phyloP scores from a whole-genome alignment of 2,888 invertebrate species.

The Polyommatus icarus region DNA sequence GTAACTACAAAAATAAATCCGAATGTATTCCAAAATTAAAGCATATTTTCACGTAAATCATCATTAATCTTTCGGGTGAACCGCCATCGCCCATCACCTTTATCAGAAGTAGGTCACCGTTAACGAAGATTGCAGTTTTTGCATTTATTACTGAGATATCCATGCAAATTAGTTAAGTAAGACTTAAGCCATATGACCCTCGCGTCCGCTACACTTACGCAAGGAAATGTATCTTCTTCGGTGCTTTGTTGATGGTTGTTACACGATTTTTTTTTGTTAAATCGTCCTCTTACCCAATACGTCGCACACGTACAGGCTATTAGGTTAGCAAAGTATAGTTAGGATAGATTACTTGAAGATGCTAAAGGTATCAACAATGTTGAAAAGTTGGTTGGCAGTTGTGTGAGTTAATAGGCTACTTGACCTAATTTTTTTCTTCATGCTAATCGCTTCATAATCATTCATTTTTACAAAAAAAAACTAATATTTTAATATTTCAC shows the following conservation, averaged over 20 bases:
- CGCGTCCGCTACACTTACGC: conserved; percentile 33
- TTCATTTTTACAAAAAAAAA: no score
- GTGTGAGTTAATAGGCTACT: no score
- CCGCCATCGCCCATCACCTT: background rate
- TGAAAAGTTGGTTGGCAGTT: no score
- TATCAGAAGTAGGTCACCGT: background rate
- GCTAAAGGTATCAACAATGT: no score
- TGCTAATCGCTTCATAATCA: no score
- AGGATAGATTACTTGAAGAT: no score
- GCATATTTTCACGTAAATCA: no score
- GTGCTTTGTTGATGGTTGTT: background rate
- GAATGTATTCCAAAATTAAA: no score
- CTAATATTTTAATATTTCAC: no score
- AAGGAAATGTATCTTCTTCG: conserved; percentile 35
- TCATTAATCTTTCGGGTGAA: background rate
- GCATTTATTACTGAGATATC: conserved; percentile 16
- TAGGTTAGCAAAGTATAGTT: no score
- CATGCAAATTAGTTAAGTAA: conserved; percentile 23
- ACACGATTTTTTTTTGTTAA: conserved; percentile 18
- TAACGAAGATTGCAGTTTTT: conserved; percentile 18
- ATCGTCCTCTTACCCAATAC: background rate
- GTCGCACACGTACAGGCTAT: background rate
- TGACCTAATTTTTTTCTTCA: no score
- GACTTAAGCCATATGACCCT: conserved; percentile 25
- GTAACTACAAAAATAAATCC: no score